Evolutionary conservation across 2,888 invertebrate genomes (phyloP), one percentile per base, ranked within the genome.

Genomic region (Torymus tubicola): DNA sequence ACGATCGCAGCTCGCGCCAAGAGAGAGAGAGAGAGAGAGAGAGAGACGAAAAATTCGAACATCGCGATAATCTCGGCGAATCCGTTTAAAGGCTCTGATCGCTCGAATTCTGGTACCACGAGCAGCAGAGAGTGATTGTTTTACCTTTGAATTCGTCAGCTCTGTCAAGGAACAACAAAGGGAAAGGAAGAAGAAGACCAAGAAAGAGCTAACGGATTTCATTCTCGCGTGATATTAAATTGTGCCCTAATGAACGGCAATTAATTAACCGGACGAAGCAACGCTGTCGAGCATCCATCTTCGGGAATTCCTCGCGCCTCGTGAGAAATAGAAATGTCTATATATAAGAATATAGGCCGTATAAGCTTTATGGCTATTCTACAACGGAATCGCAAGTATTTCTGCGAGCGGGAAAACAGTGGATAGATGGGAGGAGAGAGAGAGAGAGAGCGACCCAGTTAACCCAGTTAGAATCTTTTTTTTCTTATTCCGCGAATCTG

Each of bases 201-300:
- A n/a, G 57, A 83, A 84, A 84, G 84, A 71, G 82, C 70, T 83
- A 81, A 84, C 84, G 84, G 85, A 87, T 87, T 86, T 87, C 85
- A 86, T 85, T 87, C 85, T 82, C 83, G 85, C 83, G 42, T 42
- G 85, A 87, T 88, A 87, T 88, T 87, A 87, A 87, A 87, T 86
- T 84, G 85, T 42, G 5, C 42, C 84, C 84, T 87, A 87, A 88
- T 87, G 86, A 85, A 81, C 77, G 85, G 82, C 83, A 85, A 88
- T 88, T 88, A 88, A 88, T 88, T 88, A 87, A 83, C 83, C 42
- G 42, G 42, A 42, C 42, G 42, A 42, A 42, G 42, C 5, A 5
- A 5, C 42, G 85, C 85, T 85, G 86, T 87, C 84, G 85, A 80
- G 75, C 86, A 87, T 88, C 85, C 84, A 85, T 87, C 87, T 87